phyloP scores from a whole-genome alignment of 2,113 vertebrate species.

The Sphaerodactylus townsendi region DNA sequence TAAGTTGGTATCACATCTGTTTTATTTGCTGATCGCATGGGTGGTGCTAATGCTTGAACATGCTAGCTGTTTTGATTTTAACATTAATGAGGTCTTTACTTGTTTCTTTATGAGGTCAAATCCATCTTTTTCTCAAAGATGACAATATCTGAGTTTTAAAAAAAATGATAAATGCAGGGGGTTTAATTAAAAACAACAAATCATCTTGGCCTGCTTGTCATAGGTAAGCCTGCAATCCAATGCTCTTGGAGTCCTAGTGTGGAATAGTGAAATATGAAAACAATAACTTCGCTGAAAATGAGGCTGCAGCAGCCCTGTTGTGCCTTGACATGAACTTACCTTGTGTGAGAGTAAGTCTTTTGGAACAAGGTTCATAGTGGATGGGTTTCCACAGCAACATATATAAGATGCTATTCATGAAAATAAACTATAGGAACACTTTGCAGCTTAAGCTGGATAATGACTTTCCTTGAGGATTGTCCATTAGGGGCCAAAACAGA shows the following conservation, averaged over 20 bases:
- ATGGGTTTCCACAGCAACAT: not conserved
- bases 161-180: slow-evolving; percentile 6
- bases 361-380: not conserved
- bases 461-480: not conserved
- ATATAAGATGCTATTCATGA: not conserved
- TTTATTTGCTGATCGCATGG: not conserved
- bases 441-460: not conserved
- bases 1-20: not conserved
- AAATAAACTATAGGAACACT: not conserved
- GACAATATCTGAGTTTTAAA: not conserved
- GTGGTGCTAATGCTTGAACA: not conserved
- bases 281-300: not conserved
- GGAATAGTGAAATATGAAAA: not conserved
- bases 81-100: slow-evolving; percentile 7
- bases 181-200: slow-evolving; percentile 36
- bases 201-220: not conserved
- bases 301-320: not conserved
- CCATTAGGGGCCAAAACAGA: too few relatives aligned
- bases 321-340: not conserved
- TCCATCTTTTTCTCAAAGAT: slow-evolving; percentile 14
- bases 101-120: slow-evolving; percentile 22
- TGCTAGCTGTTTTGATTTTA: slow-evolving; percentile 3
- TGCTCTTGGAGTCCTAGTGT: not conserved
- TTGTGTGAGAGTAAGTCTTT: not conserved
- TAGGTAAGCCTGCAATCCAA: not conserved